These are phyloP conservation scores for Doris montereyensis DNA, from an alignment of 2,888 invertebrate genomes.

Conservation along the genomic window DNA sequence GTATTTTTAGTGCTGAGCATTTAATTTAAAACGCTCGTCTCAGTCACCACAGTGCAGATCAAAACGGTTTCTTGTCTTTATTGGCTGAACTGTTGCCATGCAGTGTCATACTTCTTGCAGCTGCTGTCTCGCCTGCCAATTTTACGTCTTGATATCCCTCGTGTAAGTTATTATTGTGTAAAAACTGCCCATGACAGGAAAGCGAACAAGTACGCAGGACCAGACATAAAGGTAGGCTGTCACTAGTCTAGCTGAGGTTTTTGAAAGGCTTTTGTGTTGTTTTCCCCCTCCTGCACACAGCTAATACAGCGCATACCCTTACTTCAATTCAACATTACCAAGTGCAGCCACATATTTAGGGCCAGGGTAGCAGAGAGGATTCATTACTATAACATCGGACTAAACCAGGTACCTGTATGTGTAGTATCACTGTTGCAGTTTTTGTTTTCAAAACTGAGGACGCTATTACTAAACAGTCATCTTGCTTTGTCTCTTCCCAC, in stretches of 20 bases:
- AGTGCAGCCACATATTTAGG: neutral
- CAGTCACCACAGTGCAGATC: too few relatives aligned
- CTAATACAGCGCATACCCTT: neutral
- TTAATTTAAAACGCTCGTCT: too few relatives aligned
- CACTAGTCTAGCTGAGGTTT: too few relatives aligned
- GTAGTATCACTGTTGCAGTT: too few relatives aligned
- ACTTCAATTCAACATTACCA: neutral
- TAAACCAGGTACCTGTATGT: neutral
- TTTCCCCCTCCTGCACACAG: neutral
- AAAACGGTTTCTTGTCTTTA: too few relatives aligned
- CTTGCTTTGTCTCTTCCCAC: neutral
- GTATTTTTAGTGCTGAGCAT: too few relatives aligned
- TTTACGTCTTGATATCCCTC: conserved; percentile 8
- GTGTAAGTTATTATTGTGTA: conserved; percentile 21
- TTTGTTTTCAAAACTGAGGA: neutral
- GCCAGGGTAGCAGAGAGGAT: neutral
- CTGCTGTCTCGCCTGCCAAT: conserved; percentile 24
- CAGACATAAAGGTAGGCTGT: neutral
- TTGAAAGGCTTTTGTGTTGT: too few relatives aligned
- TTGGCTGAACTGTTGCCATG: too few relatives aligned
- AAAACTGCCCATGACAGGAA: conserved; percentile 41
- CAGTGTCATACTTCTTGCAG: conserved; percentile 27
- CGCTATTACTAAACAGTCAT: neutral
- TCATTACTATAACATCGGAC: neutral
- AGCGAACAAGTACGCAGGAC: conserved; percentile 35